phyloP scores from a whole-genome alignment of 2,888 invertebrate species.

The Lamellibrachia columna region DNA sequence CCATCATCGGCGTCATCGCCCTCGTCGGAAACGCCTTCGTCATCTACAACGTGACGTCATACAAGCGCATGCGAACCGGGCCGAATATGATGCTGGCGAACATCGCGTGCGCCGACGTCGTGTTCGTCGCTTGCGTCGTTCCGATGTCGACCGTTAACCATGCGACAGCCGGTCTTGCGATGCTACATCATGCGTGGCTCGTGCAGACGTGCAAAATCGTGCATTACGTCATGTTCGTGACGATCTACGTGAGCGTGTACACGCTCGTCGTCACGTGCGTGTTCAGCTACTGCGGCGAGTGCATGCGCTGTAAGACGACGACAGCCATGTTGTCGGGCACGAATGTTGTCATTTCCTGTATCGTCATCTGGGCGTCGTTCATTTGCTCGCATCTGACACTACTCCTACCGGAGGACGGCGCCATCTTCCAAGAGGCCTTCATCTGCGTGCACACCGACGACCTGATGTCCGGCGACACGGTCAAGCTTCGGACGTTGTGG shows the following conservation, averaged over 20 bases:
- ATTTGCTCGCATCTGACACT: constrained; percentile 41
- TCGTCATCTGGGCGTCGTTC: constrained; percentile 43
- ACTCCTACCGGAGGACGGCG: constrained; percentile 37
- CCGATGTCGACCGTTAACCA: constrained; percentile 41
- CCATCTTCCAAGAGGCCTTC: constrained; percentile 41
- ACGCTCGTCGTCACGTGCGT: constrained; percentile 43
- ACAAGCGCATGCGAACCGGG: constrained; percentile 38
- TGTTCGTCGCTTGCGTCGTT: constrained; percentile 36
- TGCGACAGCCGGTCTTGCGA: background rate
- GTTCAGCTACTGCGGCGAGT: constrained; percentile 38
- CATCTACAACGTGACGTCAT: constrained; percentile 33
- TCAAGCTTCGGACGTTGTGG: constrained; percentile 40
- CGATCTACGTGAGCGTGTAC: constrained; percentile 44
- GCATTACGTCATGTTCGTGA: constrained; percentile 44
- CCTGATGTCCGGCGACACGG: constrained; percentile 28
- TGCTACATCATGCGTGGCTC: background rate
- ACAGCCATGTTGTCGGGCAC: constrained; percentile 31
- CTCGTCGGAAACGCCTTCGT: constrained; percentile 38
- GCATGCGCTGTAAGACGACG: constrained; percentile 20
- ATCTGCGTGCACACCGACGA: constrained; percentile 38
- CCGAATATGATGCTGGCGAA: constrained; percentile 43
- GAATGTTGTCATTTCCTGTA: constrained; percentile 38
- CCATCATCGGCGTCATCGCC: constrained; percentile 35
- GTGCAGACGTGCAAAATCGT: constrained; percentile 34
- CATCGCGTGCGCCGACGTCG: constrained; percentile 38